Base-by-base conservation (phyloP, 2,797 vertebrate species). In the Darevskia mixta region DNA sequence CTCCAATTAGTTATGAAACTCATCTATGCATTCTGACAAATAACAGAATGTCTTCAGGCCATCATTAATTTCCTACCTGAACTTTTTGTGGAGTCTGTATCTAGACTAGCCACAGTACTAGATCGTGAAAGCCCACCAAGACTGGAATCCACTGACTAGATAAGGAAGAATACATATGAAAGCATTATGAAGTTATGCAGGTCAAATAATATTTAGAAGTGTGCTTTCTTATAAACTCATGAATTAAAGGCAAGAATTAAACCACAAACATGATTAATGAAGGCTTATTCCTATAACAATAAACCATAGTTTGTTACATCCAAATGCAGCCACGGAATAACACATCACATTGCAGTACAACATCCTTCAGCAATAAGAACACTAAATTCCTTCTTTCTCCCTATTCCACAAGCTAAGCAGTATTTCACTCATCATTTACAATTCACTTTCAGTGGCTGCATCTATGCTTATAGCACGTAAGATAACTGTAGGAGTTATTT, bases 81-180 rank as follows among this genome's bases (percentile, higher is more conserved):
- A 95, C 99, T 99, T 95, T 98, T 99, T 4, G 98, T 98, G 79
- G 99, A 99, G 91, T 99, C 99, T 4, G 98, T 99, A 90, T 99
- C 99, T 0, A 99, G 98, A 93, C 99, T 99, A 93, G 98, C 99
- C 55, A 99, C 99, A 0, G 99, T 99, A 96, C 99, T 99, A 75
- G 99, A 99, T 86, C 99, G 98, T 76, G 99, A 99, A 35, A 99
- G 98, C 4, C 99, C 98, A 82, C 98, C 99, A 41, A 99, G 96
- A 94, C 99, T 99, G 94, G 99, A 99, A 92, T 99, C 99, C 83
- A 99, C 98, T 88, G 99, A 99, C 99, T 99, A 90, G 4, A 88
- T 41, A 88, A 76, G 80, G 25, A 45, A 25, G 93, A 61, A 84
- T 83, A 90, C 82, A 87, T 80, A 27, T 0, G 25, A 18, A 10